Percentiles rank a stretch among this genome's conserved stretches.
Conservation (phyloP, 2,888 invertebrate species). For the Leucophenga maculata region DNA sequence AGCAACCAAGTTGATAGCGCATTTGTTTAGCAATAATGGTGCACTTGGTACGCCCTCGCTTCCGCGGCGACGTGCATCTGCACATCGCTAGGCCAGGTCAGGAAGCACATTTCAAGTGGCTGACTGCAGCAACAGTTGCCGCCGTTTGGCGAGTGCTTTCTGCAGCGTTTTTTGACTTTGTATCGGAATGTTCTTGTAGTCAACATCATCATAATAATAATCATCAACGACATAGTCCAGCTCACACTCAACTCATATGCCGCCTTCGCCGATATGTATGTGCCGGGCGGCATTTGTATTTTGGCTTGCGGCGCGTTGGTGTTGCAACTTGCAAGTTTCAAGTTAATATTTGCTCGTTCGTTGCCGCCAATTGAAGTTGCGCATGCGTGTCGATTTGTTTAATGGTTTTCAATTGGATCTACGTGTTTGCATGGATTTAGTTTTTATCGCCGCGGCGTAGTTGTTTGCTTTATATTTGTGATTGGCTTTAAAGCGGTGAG, state of each 20-base stretch:
- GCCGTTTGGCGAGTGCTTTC: background rate
- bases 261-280: background rate
- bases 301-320: constrained; percentile 27
- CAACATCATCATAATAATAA: constrained; percentile 4
- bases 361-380: constrained; percentile 30
- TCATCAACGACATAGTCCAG: constrained; percentile 4
- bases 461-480: too few relatives aligned
- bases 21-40: constrained; percentile 20
- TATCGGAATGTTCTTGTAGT: constrained; percentile 3
- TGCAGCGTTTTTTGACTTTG: background rate
- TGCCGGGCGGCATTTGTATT: background rate
- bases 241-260: background rate
- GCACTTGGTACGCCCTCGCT: constrained; percentile 14
- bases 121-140: constrained; percentile 12
- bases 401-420: constrained; percentile 60
- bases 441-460: too few relatives aligned
- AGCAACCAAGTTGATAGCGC: constrained; percentile 5
- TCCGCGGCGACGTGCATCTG: background rate
- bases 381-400: constrained; percentile 67
- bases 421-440: constrained; percentile 42
- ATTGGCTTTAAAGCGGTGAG: too few relatives aligned
- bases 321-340: constrained; percentile 32
- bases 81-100: too few relatives aligned
- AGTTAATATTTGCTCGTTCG: constrained; percentile 18
- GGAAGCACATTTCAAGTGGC: too few relatives aligned